Base-by-base conservation (phyloP, 1,140 invertebrate genomes). In the Neomicropteryx cornuta region DNA sequence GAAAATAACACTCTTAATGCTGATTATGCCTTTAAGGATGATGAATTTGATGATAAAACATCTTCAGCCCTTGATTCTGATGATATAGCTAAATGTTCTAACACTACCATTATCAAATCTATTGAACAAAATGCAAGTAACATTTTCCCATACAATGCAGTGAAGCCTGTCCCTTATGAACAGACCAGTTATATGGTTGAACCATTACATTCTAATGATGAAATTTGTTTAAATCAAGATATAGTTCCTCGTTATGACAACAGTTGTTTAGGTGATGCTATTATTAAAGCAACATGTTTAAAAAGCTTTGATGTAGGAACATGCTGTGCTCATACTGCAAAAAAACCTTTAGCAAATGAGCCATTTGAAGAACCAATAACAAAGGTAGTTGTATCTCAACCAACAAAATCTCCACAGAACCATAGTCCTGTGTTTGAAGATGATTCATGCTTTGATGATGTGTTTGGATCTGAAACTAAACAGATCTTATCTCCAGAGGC, bases 401-500 rank as follows among this genome's bases (percentile, higher is more conserved):
- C 72, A 6, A 68, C 67, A 38, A 70, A 72, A 31, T 75, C 73
- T 1, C 73, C 72, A 4, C 70, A 70, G 6, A 65, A 67, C 45
- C 64, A 62, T 41, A 73, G 69, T 48, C 76, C 76, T 0, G 67
- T 76, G 42, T 78, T 73, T 3, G 75, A 77, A 41, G 76, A 78
- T 39, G 76, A 78, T 46, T 58, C 72, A 20, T 72, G 73, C 27
- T 69, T 72, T 41, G 77, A 79, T 50, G 77, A 79, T 48, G 76
- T 79, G 3, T 79, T 79, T 44, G 71, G 73, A 46, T 62, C 57
- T 4, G 71, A 70, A 18, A 72, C 67, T 19, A 73, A 73, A 44
- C 70, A 60, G 10, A 56, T 71, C 24, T 42, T 71, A 2, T 74
- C 72, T 0, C 71, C 72, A 8, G 72, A 75, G 51, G 66, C 66